A percentile compares a stretch with the other conserved stretches of the same genome.
phyloP scores from a whole-genome alignment of 2,113 vertebrate species.

The Lophius piscatorius region DNA sequence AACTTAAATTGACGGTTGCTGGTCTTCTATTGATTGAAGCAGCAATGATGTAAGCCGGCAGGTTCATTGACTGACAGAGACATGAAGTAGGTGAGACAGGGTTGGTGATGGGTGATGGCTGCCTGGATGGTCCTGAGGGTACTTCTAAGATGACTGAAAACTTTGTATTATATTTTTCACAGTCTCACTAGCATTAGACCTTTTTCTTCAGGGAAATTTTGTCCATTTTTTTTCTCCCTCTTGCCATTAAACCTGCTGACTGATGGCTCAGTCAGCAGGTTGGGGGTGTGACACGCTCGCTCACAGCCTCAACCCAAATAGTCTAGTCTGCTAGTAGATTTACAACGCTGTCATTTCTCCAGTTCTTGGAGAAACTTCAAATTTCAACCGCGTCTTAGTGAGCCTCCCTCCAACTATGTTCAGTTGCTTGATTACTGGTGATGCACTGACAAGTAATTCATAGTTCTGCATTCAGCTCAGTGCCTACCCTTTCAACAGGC shows the following conservation, averaged over 20 bases:
- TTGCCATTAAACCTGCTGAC: neutral
- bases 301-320: neutral
- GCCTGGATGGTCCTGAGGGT: neutral
- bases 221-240: neutral
- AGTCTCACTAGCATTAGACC: neutral
- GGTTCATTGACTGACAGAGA: conserved; percentile 13
- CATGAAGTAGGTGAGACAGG: neutral
- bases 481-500: neutral
- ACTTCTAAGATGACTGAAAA: neutral
- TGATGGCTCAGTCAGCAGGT: neutral
- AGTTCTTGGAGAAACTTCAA: no score
- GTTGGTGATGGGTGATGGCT: neutral
- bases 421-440: neutral
- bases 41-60: conserved; percentile 3
- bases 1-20: neutral
- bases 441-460: neutral
- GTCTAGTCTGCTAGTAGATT: neutral
- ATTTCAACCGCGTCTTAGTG: neutral
- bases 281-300: neutral
- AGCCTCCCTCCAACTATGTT: neutral
- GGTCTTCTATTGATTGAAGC: conserved; percentile 8
- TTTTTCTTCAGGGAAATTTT: neutral
- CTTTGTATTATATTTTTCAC: neutral
- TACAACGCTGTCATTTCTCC: neutral
- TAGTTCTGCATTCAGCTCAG: neutral